Evolutionary conservation across 2,113 vertebrate species (phyloP), one percentile per base, ranked within the genome.

Genomic region (Passer domesticus): DNA sequence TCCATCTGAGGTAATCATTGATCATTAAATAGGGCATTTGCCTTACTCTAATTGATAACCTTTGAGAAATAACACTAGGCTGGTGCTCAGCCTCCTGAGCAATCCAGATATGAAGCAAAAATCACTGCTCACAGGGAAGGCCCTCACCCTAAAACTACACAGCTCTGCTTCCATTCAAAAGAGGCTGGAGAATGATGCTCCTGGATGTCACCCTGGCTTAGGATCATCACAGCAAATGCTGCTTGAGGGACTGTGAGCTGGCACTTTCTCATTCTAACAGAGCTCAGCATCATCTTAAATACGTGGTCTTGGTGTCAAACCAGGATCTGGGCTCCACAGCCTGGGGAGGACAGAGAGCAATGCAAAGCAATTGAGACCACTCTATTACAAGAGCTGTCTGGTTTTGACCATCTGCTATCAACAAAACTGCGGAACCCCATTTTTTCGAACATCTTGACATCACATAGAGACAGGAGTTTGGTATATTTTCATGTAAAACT

Each of bases 311-410:
- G 18, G 13, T 41, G 30, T 56, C 58, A 77, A 35, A 25, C 21
- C 18, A 13, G 14, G 28, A 18, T 39, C 24, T 25, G 35, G 28
- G 9, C 44, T 27, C 21, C 24, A 5, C 15, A 41, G 35, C 41
- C 35, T 50, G 13, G 52, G 33, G 6, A 11, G 46, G 13, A 14
- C 50, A 2, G 0, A 7, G 50, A 7, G 1, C 18, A 55, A 21
- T 31, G 49, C 60, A 43, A 39, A 80, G 33, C 46, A 79, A 66
- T 17, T 0, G 0, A 35, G 39, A 31, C 8, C 37, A 9, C 17
- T 37, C 23, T 15, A 1, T 33, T 39, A 15, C 10, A 79, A 69
- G 10, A 22, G 15, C 33, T 85, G 41, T 16, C 62, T 72, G 52
- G 10, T 66, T 92, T 77, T 58, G 63, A 43, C 28, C 17, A 13